Evolutionary conservation across 1,140 invertebrate genomes (phyloP).

Genomic region (Phocides pigmalion): DNA sequence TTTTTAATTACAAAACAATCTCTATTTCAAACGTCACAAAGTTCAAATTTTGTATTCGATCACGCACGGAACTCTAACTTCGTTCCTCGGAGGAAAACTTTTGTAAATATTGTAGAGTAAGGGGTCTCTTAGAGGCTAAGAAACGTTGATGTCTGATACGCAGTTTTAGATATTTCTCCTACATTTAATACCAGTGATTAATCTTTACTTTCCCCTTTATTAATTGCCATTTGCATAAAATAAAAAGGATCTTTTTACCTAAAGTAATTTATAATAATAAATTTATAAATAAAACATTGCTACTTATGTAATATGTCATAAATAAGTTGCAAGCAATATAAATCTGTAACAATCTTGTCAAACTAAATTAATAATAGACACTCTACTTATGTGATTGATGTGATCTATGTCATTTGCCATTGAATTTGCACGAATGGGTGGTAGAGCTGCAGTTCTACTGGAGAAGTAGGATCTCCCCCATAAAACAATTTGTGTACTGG

Average conservation of each 20-base stretch:
- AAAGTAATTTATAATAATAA: background rate
- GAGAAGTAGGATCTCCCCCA: too few relatives aligned
- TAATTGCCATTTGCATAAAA: background rate
- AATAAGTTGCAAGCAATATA: too few relatives aligned
- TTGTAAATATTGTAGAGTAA: conserved; percentile 68
- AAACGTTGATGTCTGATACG: conserved; percentile 50
- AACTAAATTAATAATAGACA: too few relatives aligned
- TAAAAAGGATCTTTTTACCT: background rate
- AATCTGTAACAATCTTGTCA: too few relatives aligned
- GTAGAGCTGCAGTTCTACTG: too few relatives aligned
- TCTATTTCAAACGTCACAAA: conserved; percentile 35
- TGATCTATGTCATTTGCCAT: too few relatives aligned
- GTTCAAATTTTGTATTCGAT: conserved; percentile 40
- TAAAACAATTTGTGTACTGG: too few relatives aligned
- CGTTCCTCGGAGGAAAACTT: conserved; percentile 45
- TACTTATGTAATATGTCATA: too few relatives aligned
- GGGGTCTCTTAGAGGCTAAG: conserved; percentile 75
- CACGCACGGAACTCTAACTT: conserved; percentile 32
- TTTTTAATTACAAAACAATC: conserved; percentile 36
- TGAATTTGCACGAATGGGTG: too few relatives aligned
- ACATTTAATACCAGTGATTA: conserved; percentile 22
- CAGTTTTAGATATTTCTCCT: conserved; percentile 63
- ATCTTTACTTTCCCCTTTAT: background rate
- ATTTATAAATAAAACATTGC: background rate
- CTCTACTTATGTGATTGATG: too few relatives aligned